Percentiles rank a stretch among this genome's conserved stretches.
phyloP scores from a whole-genome alignment of 2,797 vertebrate genomes.

The Sebastes matsubarae region DNA sequence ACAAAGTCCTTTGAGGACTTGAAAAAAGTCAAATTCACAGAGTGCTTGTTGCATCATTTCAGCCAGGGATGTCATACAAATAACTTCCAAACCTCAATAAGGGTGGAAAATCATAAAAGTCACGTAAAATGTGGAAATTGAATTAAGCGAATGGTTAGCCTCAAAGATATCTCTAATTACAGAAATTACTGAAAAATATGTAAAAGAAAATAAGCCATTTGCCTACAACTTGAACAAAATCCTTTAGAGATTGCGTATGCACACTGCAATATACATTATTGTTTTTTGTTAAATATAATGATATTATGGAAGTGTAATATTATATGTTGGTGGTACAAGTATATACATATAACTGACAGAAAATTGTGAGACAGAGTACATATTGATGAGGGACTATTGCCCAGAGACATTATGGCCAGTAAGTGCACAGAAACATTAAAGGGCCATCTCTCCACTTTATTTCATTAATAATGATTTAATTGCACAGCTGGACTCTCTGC shows the following conservation, averaged over 20 bases:
- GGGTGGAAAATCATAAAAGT: constrained; percentile 12
- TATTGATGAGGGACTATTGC: not conserved
- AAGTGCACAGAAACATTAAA: constrained; percentile 5
- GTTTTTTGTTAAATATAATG: not conserved
- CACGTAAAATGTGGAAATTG: constrained; percentile 14
- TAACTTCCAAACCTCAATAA: constrained; percentile 3
- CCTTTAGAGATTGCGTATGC: not conserved
- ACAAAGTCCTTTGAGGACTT: constrained; percentile 9
- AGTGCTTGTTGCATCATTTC: constrained; percentile 5
- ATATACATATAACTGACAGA: not conserved
- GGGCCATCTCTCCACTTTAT: not conserved
- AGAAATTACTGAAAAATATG: not conserved
- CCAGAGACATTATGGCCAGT: not conserved
- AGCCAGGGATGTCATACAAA: not conserved
- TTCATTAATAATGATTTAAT: constrained; percentile 26
- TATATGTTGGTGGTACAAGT: not conserved
- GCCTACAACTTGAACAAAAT: not conserved
- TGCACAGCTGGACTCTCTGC: not conserved
- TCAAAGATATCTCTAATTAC: constrained; percentile 18
- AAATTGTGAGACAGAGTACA: not conserved
- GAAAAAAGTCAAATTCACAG: not conserved
- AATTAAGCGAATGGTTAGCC: not conserved
- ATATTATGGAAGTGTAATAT: not conserved
- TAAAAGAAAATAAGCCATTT: not conserved
- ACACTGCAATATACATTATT: not conserved